Evolutionary conservation across 2,888 invertebrate genomes (phyloP).

Genomic region (Horisme vitalbata): DNA sequence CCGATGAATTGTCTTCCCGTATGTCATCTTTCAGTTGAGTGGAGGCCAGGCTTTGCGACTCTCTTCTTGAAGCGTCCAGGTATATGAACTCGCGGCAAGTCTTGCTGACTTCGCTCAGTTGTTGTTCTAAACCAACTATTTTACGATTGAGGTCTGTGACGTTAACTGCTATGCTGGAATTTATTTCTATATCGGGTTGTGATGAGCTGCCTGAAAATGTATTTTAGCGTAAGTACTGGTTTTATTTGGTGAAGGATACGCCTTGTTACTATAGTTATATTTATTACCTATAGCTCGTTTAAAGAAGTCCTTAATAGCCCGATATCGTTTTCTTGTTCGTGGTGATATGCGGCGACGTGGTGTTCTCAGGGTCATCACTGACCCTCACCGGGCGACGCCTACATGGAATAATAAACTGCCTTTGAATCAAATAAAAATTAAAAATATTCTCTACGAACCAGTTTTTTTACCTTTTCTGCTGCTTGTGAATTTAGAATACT

Average conservation of each 20-base stretch:
- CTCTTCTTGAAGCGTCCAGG: conserved; percentile 42
- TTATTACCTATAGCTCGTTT: conserved; percentile 63
- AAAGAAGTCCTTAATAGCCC: conserved; percentile 65
- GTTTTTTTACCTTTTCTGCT: conserved; percentile 15
- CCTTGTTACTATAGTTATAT: too few species aligned
- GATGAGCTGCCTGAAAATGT: conserved; percentile 65
- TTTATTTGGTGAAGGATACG: too few species aligned
- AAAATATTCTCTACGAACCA: neutral
- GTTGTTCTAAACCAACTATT: conserved; percentile 58
- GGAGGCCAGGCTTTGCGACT: conserved; percentile 32
- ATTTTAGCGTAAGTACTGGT: too few species aligned
- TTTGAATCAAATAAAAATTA: too few species aligned
- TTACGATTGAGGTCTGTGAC: conserved; percentile 65
- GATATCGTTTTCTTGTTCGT: conserved; percentile 63
- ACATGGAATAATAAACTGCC: neutral
- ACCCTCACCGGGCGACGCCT: conserved; percentile 35
- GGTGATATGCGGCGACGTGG: conserved; percentile 72
- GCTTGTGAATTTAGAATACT: conserved; percentile 18
- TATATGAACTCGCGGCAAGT: conserved; percentile 51
- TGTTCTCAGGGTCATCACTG: conserved; percentile 66
- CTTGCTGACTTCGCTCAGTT: conserved; percentile 56
- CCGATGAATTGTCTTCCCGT: conserved; percentile 33
- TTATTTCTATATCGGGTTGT: conserved; percentile 61
- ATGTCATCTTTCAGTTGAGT: conserved; percentile 32
- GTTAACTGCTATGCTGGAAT: conserved; percentile 63